Conservation (phyloP, 2,113 vertebrate genomes). For the Morone saxatilis region DNA sequence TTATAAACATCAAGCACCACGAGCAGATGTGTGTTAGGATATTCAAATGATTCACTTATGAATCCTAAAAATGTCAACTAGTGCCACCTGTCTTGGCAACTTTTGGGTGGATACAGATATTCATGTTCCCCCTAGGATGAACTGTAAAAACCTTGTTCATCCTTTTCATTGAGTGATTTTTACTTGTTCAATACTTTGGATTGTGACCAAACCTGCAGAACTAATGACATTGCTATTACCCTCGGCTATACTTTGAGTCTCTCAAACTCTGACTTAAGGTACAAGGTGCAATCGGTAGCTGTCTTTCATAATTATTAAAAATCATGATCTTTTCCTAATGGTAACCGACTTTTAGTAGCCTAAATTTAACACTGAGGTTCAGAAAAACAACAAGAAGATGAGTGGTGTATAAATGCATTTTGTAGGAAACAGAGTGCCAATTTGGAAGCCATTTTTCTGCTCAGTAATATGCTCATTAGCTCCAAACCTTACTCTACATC, state of each 20-base stretch:
- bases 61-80: too few relatives aligned
- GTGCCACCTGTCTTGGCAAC: too few relatives aligned
- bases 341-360: too few relatives aligned
- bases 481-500: constrained; percentile 10
- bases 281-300: too few relatives aligned
- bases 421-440: neutral
- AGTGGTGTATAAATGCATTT: neutral
- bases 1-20: neutral
- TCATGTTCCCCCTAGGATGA: too few relatives aligned
- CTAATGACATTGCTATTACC: too few relatives aligned
- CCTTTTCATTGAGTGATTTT: neutral
- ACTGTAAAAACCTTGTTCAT: neutral
- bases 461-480: constrained; percentile 35
- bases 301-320: too few relatives aligned
- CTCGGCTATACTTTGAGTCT: neutral
- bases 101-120: too few relatives aligned
- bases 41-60: neutral
- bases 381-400: neutral
- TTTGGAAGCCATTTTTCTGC: constrained; percentile 10
- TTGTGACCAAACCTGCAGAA: neutral
- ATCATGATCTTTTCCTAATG: too few relatives aligned
- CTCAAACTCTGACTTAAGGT: neutral
- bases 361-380: too few relatives aligned
- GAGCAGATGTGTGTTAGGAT: neutral
- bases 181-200: neutral